Conservation (phyloP, 2,888 invertebrate genomes). For the Drosophila fulvimacula region DNA sequence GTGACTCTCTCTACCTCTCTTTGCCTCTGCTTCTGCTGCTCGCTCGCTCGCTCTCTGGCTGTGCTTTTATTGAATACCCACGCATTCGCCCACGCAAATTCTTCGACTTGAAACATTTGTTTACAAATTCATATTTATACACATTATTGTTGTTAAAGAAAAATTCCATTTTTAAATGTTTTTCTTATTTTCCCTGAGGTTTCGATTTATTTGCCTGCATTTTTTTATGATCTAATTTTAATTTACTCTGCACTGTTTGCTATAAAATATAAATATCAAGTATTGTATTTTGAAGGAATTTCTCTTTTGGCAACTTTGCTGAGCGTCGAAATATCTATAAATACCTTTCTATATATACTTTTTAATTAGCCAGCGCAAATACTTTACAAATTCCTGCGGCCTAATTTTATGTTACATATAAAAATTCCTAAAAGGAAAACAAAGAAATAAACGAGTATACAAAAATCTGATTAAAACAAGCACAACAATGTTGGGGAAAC, state of each 20-base stretch:
- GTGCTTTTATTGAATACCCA: slow-evolving; percentile 53
- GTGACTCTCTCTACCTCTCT: slow-evolving; percentile 10
- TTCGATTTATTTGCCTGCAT: slow-evolving; percentile 10
- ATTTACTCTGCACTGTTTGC: slow-evolving; percentile 22
- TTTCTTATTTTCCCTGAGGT: slow-evolving; percentile 25
- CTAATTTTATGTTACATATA: not conserved
- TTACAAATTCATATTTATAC: slow-evolving; percentile 37
- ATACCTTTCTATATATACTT: slow-evolving; percentile 4
- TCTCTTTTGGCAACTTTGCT: not conserved
- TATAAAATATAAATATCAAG: slow-evolving; percentile 20
- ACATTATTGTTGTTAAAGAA: slow-evolving; percentile 22
- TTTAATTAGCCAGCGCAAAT: slow-evolving; percentile 9
- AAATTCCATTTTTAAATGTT: slow-evolving; percentile 29
- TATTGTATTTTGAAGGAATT: slow-evolving; percentile 14
- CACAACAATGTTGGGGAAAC: not conserved
- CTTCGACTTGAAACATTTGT: slow-evolving; percentile 41
- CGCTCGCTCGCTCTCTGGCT: not conserved
- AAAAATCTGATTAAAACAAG: not conserved
- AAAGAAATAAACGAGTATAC: not conserved
- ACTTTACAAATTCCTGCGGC: not conserved
- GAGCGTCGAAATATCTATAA: slow-evolving; percentile 1
- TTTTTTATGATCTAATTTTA: slow-evolving; percentile 18
- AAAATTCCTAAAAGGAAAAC: not conserved
- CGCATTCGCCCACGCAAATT: slow-evolving; percentile 66
- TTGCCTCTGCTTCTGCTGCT: not conserved